Base-by-base conservation (phyloP, 1,140 invertebrate species). In the Tachypleus tridentatus region DNA sequence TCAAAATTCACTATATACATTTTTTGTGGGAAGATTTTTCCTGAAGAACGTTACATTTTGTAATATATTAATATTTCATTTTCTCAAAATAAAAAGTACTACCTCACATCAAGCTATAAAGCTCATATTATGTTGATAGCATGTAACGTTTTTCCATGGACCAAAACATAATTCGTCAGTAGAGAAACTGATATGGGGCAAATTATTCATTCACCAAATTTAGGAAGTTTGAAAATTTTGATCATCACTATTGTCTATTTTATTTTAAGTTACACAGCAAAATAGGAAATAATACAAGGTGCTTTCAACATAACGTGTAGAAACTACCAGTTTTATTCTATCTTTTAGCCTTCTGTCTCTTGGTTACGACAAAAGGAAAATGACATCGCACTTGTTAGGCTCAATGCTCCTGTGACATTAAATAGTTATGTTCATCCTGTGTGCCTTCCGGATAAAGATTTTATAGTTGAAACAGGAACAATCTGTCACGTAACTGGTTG, bases 351-450 rank as follows among this genome's bases (percentile, higher is more conserved):
- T 61, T 49, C 50, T 52, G 51, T 10, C 29, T 62, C 62, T 6
- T 67, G 65, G 61, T 65, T 51, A 50, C 4, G 65, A 49, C 8
- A 53, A 63, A 63, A 67, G 10, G 56, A 78, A 58, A 78, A 83
- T 65, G 86, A 88, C 68, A 82, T 88, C 59, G 85, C 83, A 51
- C 58, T 88, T 0, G 71, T 87, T 29, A 78, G 77, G 64, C 72
- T 86, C n/a, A 75, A 74, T 6, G 76, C 73, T n/a, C 77, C 82
- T 3, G 71, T 87, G 49, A 71, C 67, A 3, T 80, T 82, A 60
- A 81, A 78, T 67, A 51, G 62, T 29, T 72, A 72, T 57, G 80
- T 87, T 0, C 73, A 77, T 1, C 63, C 72, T 5, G 77, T 77
- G 10, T 67, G 71, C 7, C 62, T 77, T 0, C 79, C 78, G 48